Evolutionary conservation across 1,140 invertebrate genomes (phyloP), one percentile per base, ranked within the genome.

Genomic region (Platyscapa corneri): DNA sequence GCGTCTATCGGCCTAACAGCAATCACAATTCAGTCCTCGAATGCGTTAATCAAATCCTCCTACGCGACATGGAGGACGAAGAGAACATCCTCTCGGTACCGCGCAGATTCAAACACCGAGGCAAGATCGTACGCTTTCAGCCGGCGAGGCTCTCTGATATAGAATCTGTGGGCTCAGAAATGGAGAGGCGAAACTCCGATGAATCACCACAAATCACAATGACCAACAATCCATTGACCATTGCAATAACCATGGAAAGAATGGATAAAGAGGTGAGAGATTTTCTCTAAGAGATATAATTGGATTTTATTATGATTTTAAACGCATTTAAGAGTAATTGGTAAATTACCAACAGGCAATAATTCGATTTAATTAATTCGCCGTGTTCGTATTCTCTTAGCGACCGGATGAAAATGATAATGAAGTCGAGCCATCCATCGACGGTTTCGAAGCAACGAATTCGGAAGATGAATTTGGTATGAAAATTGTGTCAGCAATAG

Each of bases 11-110:
- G 42, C 91, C 91, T 12, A 90, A 92, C 8, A 90, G 92, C 85
- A 95, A 96, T 89, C 96, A 96, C 88, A 96, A 96, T 92, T 96
- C 96, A 3, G 96, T 97, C 2, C 90, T 96, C 32, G 96, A 96
- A 89, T 96, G 96, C 88, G 96, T 97, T 46, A 96, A 96, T 93
- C 96, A 96, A 91, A 96, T 97, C 86, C 92, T 97, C 12, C 90
- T 96, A 27, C 90, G 92, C n/a, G 94, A 94, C 84, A 93, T 93
- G 91, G 94, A 94, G 46, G 93, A 94, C 23, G 91, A 92, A 56
- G 92, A 93, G 30, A 91, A 88, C 42, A 83, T 90, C 6, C 84
- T 92, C 0, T 90, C 92, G 6, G 90, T 91, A 0, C 90, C 93
- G 3, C 90, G 92, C 0, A 88, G 90, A 18, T 93, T 92, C 80